phyloP scores from a whole-genome alignment of 2,113 vertebrate genomes.

The Ciconia maguari region DNA sequence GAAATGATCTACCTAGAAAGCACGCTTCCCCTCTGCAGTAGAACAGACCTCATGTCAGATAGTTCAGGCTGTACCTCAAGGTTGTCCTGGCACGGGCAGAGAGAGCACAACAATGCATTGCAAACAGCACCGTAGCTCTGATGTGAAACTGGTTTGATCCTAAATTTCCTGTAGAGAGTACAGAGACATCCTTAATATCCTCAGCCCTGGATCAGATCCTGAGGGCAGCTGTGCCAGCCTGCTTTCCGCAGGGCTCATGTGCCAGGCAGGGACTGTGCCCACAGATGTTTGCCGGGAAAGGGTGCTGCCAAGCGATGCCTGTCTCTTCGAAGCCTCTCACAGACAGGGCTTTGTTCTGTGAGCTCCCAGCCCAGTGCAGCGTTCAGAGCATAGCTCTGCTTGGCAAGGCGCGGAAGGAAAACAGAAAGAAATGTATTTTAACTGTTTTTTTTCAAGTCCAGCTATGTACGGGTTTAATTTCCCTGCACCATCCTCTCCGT shows the following conservation, averaged over 20 bases:
- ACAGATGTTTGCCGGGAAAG: background rate
- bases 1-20: background rate
- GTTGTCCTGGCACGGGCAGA: background rate
- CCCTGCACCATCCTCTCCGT: background rate
- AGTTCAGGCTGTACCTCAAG: background rate
- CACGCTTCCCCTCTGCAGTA: background rate
- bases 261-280: constrained; percentile 22
- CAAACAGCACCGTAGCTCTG: background rate
- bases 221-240: background rate
- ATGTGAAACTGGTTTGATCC: background rate
- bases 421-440: background rate
- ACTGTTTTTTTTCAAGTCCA: fast-evolving
- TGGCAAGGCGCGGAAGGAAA: background rate
- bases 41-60: fast-evolving
- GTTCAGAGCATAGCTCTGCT: background rate
- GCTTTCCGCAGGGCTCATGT: background rate
- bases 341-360: background rate
- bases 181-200: background rate
- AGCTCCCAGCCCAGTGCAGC: background rate
- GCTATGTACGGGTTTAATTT: background rate
- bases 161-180: background rate
- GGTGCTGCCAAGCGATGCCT: background rate
- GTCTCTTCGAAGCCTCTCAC: background rate
- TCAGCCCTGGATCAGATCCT: background rate
- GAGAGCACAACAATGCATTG: background rate